phyloP scores from a whole-genome alignment of 2,888 invertebrate species.

The Chloromyia formosa region DNA sequence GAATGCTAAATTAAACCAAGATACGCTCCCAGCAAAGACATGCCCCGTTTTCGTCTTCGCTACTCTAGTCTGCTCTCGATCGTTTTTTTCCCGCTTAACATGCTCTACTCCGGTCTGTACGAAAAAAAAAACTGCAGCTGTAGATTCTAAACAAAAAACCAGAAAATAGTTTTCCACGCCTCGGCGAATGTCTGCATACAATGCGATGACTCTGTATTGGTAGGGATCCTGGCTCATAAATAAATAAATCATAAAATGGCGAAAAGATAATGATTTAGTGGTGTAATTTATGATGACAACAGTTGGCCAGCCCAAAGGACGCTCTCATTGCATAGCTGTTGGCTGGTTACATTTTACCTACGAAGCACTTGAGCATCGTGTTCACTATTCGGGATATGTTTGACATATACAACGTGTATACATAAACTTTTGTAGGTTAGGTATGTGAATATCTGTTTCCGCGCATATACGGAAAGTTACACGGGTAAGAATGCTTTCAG shows the following conservation, averaged over 20 bases:
- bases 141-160: background rate
- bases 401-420: background rate
- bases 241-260: slow-evolving; percentile 47
- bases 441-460: too few relatives aligned
- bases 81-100: too few relatives aligned
- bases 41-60: too few relatives aligned
- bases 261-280: slow-evolving; percentile 47
- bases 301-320: slow-evolving; percentile 37
- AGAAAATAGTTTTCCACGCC: slow-evolving; percentile 1
- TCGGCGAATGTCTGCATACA: background rate
- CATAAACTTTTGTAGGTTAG: too few relatives aligned
- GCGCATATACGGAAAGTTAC: too few relatives aligned
- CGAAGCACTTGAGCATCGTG: background rate
- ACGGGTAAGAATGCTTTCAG: background rate
- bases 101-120: too few relatives aligned
- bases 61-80: too few relatives aligned
- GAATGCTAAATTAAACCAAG: too few relatives aligned
- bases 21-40: too few relatives aligned
- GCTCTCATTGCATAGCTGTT: slow-evolving; percentile 13
- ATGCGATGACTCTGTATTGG: background rate
- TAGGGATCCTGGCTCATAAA: slow-evolving; percentile 22
- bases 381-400: background rate
- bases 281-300: slow-evolving; percentile 47
- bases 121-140: too few relatives aligned
- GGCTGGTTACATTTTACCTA: slow-evolving; percentile 26